Evolutionary conservation across 2,888 invertebrate genomes (phyloP), one percentile per base, ranked within the genome.

Genomic region (Lottia gigantea): DNA sequence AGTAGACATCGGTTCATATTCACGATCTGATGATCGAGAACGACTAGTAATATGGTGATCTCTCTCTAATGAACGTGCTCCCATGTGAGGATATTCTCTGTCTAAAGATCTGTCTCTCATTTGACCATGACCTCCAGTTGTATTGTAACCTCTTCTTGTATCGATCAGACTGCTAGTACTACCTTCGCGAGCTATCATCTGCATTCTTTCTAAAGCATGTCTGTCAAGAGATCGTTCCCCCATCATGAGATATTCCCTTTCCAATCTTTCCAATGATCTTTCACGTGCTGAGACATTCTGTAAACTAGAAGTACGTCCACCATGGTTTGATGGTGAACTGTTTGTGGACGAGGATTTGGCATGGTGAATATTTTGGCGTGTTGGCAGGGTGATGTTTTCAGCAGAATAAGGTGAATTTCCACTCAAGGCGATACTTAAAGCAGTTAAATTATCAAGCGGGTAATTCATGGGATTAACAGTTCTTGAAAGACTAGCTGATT

Each of bases 21-120:
- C 81, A 40, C 77, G 72, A 67, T 86, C 86, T 40, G 76, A 80
- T 12, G 86, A 85, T 16, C 85, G 77, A 49, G 85, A 85, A 63
- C 86, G 71, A 46, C 75, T 76, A 72, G 81, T 76, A 31, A 79
- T 78, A 66, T 82, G 78, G 67, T 82, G 80, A 40, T 85, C 86
- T 47, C 87, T 80, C 71, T 86, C 86, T 46, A 87, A 78, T 23
- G 87, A 88, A 62, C 86, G 67, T 15, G 87, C 86, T 25, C 86
- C 86, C 86, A 86, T 87, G 67, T 85, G 83, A 11, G 87, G 86
- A 75, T 86, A 86, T 62, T 85, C 85, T 55, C 93, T 90, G 82
- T 94, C 94, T 78, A 93, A 89, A 68, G 93, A 93, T 66, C 92
- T 89, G 78, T 92, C 92, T 85, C 92, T 79, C 11, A 40, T 40